phyloP scores from a whole-genome alignment of 1,140 invertebrate species.

The Drosophila pseudoobscura region DNA sequence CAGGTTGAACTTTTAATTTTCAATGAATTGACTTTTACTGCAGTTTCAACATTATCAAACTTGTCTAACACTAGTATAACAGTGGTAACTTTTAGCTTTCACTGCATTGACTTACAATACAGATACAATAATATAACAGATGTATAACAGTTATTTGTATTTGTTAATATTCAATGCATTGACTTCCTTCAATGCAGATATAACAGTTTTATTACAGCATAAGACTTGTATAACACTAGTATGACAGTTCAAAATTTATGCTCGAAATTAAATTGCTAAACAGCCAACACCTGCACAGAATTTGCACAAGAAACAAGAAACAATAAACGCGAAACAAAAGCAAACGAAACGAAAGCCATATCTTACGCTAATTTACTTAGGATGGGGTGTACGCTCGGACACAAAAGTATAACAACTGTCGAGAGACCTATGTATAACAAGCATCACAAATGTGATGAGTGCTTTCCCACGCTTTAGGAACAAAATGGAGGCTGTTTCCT shows the following conservation, averaged over 20 bases:
- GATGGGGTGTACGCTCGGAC: not conserved
- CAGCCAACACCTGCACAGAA: conserved; percentile 15
- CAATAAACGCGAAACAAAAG: conserved; percentile 9
- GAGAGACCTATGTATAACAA: conserved; percentile 20
- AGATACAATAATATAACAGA: too few relatives aligned
- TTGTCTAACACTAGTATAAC: too few relatives aligned
- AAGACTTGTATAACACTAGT: not conserved
- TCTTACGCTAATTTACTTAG: conserved; percentile 37
- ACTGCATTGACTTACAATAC: too few relatives aligned
- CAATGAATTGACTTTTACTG: too few relatives aligned
- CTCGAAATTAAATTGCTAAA: not conserved
- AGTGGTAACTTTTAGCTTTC: too few relatives aligned
- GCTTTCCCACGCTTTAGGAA: conserved; percentile 69
- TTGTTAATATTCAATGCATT: too few relatives aligned
- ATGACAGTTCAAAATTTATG: not conserved
- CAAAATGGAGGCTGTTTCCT: conserved; percentile 34
- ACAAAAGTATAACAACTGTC: conserved; percentile 1
- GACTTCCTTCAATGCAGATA: too few relatives aligned
- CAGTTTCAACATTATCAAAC: too few relatives aligned
- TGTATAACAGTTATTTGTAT: too few relatives aligned
- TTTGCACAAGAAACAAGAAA: too few relatives aligned
- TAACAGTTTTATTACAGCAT: too few relatives aligned
- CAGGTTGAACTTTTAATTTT: too few relatives aligned
- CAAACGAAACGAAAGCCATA: conserved; percentile 1
- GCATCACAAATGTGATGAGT: conserved; percentile 35